phyloP scores from a whole-genome alignment of 1,140 invertebrate genomes.

The Drosophila biarmipes region DNA sequence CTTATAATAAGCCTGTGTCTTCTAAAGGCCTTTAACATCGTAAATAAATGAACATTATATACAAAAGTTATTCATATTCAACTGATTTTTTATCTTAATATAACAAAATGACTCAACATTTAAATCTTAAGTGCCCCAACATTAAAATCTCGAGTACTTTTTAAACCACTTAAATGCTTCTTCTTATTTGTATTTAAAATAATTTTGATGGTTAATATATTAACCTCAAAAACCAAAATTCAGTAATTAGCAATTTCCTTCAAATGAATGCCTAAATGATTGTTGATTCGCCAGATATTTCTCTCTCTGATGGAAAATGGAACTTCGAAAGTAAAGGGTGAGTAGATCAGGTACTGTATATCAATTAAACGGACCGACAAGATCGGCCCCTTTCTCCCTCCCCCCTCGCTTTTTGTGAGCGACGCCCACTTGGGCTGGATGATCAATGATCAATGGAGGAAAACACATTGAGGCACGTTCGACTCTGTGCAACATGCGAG shows the following conservation, averaged over 20 bases:
- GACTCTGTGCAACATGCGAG: conserved; percentile 45
- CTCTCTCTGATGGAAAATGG: conserved; percentile 33
- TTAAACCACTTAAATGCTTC: no score
- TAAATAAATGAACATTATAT: not conserved
- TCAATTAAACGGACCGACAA: conserved; percentile 79
- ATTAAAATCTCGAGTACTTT: no score
- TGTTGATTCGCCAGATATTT: not conserved
- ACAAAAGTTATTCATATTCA: not conserved
- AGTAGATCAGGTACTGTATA: conserved; percentile 61
- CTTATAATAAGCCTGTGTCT: not conserved
- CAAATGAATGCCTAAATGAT: no score
- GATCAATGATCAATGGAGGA: conserved; percentile 53
- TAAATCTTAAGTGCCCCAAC: no score
- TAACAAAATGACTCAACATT: no score
- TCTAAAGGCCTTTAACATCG: not conserved
- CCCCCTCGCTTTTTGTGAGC: conserved; percentile 22
- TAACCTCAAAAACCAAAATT: no score
- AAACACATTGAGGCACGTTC: conserved; percentile 51
- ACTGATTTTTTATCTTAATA: not conserved
- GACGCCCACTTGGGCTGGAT: conserved; percentile 44
- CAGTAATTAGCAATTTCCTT: no score
- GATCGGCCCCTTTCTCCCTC: conserved; percentile 4
- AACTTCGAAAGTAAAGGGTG: conserved; percentile 14
- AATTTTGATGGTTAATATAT: no score
- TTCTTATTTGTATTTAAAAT: no score